Percentiles rank a stretch among this genome's conserved stretches.
Conservation (phyloP, 2,113 vertebrate genomes). For the Phyllostomus hastatus region DNA sequence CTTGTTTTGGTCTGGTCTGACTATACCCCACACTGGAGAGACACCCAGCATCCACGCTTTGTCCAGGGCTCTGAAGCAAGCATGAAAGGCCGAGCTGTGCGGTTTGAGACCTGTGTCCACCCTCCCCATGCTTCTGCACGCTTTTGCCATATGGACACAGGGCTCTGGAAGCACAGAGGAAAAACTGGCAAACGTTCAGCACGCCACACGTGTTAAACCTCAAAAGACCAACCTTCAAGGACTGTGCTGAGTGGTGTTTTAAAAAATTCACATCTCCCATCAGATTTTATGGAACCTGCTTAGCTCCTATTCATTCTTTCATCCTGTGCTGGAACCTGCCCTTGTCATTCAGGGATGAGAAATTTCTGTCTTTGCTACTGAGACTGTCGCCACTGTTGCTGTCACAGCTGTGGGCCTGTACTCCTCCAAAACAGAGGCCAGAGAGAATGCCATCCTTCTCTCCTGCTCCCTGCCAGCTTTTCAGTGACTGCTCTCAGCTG, state of each 20-base stretch:
- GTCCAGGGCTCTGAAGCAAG: background rate
- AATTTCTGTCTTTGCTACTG: background rate
- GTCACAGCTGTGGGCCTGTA: background rate
- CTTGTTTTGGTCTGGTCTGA: background rate
- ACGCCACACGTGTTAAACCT: background rate
- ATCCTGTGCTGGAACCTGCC: background rate
- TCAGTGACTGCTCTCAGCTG: background rate
- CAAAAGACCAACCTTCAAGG: background rate
- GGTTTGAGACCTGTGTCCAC: fast-evolving
- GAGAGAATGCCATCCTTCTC: background rate
- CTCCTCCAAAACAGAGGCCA: constrained; percentile 38
- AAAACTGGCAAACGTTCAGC: background rate
- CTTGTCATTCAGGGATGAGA: background rate
- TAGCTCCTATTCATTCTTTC: background rate
- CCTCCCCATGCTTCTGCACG: too few relatives aligned
- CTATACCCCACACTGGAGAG: fast-evolving
- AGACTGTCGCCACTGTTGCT: background rate
- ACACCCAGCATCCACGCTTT: fast-evolving
- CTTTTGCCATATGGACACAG: background rate
- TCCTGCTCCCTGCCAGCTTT: background rate
- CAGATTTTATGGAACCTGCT: background rate
- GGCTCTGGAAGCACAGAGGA: background rate
- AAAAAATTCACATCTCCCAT: background rate
- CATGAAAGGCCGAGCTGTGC: fast-evolving
- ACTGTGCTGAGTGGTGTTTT: background rate